Percentiles rank a stretch among this genome's conserved stretches.
These are phyloP conservation scores for Aphidius ervi DNA, from an alignment of 1,140 invertebrate genomes.

Conservation along the genomic window DNA sequence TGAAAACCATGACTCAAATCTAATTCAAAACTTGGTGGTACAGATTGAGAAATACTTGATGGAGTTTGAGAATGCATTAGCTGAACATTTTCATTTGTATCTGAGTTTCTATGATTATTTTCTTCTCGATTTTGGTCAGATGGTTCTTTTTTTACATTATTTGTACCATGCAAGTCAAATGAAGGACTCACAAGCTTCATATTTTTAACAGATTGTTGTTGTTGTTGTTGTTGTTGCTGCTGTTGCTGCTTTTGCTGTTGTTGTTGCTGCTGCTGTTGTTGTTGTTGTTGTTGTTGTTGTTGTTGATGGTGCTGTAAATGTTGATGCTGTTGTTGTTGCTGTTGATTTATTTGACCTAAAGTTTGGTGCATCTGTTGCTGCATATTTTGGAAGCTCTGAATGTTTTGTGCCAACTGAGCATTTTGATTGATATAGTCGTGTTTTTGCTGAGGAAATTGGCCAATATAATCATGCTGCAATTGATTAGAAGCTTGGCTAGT, in stretches of 20 bases:
- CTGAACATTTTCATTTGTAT: constrained; percentile 31
- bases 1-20: constrained; percentile 49
- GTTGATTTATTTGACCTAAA: constrained; percentile 40
- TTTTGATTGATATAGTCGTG: constrained; percentile 50
- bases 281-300: constrained; percentile 12
- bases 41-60: constrained; percentile 25
- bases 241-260: constrained; percentile 13
- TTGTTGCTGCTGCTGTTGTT: constrained; percentile 25
- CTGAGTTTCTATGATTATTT: constrained; percentile 19
- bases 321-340: constrained; percentile 27
- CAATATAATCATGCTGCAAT: constrained; percentile 37
- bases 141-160: constrained; percentile 47
- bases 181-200: constrained; percentile 40
- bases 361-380: constrained; percentile 50
- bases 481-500: constrained; percentile 28
- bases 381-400: constrained; percentile 48
- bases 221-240: constrained; percentile 5
- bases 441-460: constrained; percentile 44
- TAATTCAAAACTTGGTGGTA: constrained; percentile 41
- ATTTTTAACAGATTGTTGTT: constrained; percentile 35
- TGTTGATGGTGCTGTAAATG: constrained; percentile 20
- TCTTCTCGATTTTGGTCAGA: constrained; percentile 50
- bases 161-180: constrained; percentile 27
- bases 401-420: constrained; percentile 44
- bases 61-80: constrained; percentile 8